A percentile compares a stretch with the other conserved stretches of the same genome.
phyloP scores from a whole-genome alignment of 2,888 invertebrate genomes.

The Zaprionus lineosus region DNA sequence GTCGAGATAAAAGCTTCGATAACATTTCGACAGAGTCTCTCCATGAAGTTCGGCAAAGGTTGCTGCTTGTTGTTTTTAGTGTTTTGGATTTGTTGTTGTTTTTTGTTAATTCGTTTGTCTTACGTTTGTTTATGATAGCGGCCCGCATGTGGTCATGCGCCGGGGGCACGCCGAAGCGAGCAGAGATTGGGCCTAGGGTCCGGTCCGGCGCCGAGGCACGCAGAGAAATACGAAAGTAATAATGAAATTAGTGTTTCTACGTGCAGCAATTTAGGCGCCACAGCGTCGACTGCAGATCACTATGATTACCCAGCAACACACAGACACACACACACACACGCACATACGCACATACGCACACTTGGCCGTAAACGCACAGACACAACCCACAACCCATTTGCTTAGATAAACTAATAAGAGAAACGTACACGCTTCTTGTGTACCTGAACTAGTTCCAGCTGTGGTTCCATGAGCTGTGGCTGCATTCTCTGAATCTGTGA shows the following conservation, averaged over 20 bases:
- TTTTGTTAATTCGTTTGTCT: constrained; percentile 28
- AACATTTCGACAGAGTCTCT: constrained; percentile 46
- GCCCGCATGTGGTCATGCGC: constrained; percentile 43
- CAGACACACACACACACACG: not conserved
- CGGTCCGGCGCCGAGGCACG: constrained; percentile 59
- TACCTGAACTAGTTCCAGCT: constrained; percentile 34
- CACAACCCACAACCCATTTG: constrained; percentile 39
- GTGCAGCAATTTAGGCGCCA: constrained; percentile 76
- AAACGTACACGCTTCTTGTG: constrained; percentile 34
- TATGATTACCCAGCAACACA: too few relatives aligned
- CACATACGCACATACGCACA: not conserved
- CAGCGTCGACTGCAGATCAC: constrained; percentile 21
- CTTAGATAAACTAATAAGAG: constrained; percentile 61
- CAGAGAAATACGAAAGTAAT: constrained; percentile 56
- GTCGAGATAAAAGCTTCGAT: constrained; percentile 45
- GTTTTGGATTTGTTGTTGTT: constrained; percentile 20
- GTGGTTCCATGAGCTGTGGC: constrained; percentile 1
- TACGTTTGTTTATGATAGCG: constrained; percentile 62
- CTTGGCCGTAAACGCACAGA: too few relatives aligned
- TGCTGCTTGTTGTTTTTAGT: constrained; percentile 19
- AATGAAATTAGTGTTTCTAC: constrained; percentile 60
- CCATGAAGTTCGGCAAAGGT: constrained; percentile 25
- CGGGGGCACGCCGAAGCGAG: constrained; percentile 58
- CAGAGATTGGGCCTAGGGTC: constrained; percentile 35
- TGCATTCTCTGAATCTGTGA: constrained; percentile 4